A percentile compares a stretch with the other conserved stretches of the same genome.
Conservation (phyloP, 1,140 invertebrate genomes). For the Macrotrachela quadricornifera region DNA sequence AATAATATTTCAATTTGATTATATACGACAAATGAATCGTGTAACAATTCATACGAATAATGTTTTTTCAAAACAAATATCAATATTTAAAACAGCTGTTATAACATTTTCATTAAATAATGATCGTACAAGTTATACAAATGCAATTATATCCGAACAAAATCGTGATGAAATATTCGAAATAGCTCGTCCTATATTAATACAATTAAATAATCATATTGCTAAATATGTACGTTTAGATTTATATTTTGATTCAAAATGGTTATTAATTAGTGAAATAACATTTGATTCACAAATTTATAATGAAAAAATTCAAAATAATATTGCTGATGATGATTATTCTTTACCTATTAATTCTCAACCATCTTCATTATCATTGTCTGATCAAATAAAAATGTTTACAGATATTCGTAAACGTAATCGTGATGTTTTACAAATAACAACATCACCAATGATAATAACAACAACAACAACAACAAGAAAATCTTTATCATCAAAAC, state of each 20-base stretch:
- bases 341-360: neutral
- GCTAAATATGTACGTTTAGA: slow-evolving; percentile 57
- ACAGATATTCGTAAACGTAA: slow-evolving; percentile 1
- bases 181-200: slow-evolving; percentile 52
- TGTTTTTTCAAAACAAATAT: slow-evolving; percentile 42
- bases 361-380: slow-evolving; percentile 3
- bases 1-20: slow-evolving; percentile 57
- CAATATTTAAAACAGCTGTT: slow-evolving; percentile 39
- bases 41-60: slow-evolving; percentile 59
- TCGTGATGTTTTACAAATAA: slow-evolving; percentile 4
- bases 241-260: slow-evolving; percentile 54
- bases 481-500: slow-evolving; percentile 3
- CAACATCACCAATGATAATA: neutral
- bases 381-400: slow-evolving; percentile 5
- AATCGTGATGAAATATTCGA: slow-evolving; percentile 61
- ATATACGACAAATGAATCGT: slow-evolving; percentile 58
- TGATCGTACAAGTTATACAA: slow-evolving; percentile 20
- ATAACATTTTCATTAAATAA: slow-evolving; percentile 58
- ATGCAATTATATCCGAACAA: slow-evolving; percentile 43
- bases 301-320: slow-evolving; percentile 10
- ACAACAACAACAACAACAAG: neutral
- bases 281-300: slow-evolving; percentile 19
- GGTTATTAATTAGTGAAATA: slow-evolving; percentile 73
- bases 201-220: slow-evolving; percentile 57
- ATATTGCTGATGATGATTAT: slow-evolving; percentile 5